phyloP scores from a whole-genome alignment of 2,888 invertebrate species.

The Endomychus coccineus region DNA sequence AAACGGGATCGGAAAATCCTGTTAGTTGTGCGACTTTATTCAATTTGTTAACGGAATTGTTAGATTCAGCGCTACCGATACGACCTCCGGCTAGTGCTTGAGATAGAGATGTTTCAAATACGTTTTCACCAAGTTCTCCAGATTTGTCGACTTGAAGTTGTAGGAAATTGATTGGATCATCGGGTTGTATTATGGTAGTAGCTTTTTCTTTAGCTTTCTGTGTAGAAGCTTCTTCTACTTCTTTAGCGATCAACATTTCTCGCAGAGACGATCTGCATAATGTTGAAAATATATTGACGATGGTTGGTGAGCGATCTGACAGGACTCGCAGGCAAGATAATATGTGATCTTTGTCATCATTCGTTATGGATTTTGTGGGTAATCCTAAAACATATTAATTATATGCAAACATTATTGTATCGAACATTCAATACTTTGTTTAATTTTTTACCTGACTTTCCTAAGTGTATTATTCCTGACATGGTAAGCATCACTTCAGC shows the following conservation, averaged over 20 bases:
- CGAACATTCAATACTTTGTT: too few relatives aligned
- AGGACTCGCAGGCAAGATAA: slow-evolving; percentile 72
- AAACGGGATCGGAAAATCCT: slow-evolving; percentile 98
- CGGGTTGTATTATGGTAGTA: slow-evolving; percentile 66
- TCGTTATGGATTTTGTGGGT: slow-evolving; percentile 76
- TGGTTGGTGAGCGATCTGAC: slow-evolving; percentile 58
- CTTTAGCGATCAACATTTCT: slow-evolving; percentile 75
- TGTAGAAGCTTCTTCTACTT: slow-evolving; percentile 58
- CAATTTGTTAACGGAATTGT: slow-evolving; percentile 53
- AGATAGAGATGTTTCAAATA: slow-evolving; percentile 89
- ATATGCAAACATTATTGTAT: slow-evolving; percentile 3
- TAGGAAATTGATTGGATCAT: slow-evolving; percentile 77
- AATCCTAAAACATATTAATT: slow-evolving; percentile 43
- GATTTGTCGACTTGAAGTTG: slow-evolving; percentile 59
- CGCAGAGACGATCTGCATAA: slow-evolving; percentile 72
- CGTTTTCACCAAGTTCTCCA: slow-evolving; percentile 58
- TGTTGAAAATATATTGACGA: slow-evolving; percentile 63
- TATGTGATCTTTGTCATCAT: slow-evolving; percentile 89
- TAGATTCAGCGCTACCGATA: slow-evolving; percentile 42
- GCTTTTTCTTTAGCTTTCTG: slow-evolving; percentile 61
- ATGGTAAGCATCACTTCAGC: slow-evolving; percentile 84
- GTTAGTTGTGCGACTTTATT: slow-evolving; percentile 88
- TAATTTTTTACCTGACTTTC: slow-evolving; percentile 57
- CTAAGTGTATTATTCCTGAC: slow-evolving; percentile 78
- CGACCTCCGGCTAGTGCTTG: slow-evolving; percentile 72